Base-by-base conservation (phyloP, 2,113 vertebrate species). In the Apaloderma vittatum region DNA sequence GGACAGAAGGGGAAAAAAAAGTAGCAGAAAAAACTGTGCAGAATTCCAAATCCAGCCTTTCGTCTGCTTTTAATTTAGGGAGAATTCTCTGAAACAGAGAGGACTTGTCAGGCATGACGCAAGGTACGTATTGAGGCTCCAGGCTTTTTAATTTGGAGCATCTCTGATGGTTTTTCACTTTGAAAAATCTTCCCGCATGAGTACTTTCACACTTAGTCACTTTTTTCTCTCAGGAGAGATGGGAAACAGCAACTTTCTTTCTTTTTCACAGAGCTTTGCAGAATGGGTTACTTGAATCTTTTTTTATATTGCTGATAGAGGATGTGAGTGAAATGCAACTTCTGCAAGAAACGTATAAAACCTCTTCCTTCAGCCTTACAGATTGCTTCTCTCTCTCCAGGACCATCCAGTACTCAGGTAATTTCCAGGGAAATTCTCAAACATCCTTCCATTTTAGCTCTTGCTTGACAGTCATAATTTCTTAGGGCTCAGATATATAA, bases 111-210 rank as follows among this genome's bases (percentile, higher is more conserved):
- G 49, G 37, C 37, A 80, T 11, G 48, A 23, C 23, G 20, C n/a
- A 8, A 15, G 0, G 0, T 3, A 23, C 32, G 62, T 43, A 21
- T 11, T 58, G 15, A 15, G 27, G 32, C 58, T 77, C 19, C 58
- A 72, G 46, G 58, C 36, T 90, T 90, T 51, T 51, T 6, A 1
- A 26, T 57, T 74, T 15, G 9, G 74, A 52, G 49, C 9, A 15
- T 34, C 49, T 65, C 55, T 40, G 49, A 58, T 70, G 34, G 27
- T 63, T 85, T 74, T 23, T 70, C 3, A 1, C 27, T 57, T 45
- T 80, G 43, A 63, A 70, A 74, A 85, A 21, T 51, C 57, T 80
- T 12, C 22, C 6, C 34, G 30, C 65, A 16, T n/a, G 12, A 29
- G 6, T 30, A 32, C 9, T 62, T 74, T 84, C 73, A 36, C 11